Conservation (phyloP, 64 coral and sea anemone genomes). For the Montipora cactus region DNA sequence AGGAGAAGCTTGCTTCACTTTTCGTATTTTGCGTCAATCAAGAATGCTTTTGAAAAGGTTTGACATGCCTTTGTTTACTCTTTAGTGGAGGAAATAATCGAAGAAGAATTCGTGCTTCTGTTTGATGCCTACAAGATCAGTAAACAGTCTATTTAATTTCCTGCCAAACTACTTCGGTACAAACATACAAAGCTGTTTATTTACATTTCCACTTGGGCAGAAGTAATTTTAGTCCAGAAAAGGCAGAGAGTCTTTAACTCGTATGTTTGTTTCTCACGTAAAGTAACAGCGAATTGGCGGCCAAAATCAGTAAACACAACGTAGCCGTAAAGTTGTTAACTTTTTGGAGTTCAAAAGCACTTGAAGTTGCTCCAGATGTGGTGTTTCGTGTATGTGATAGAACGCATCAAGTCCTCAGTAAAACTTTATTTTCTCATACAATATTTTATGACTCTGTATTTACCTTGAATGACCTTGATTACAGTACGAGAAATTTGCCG, state of each 20-base stretch:
- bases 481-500: background rate
- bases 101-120: too few species aligned
- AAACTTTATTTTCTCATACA: constrained; percentile 7
- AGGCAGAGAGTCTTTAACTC: background rate
- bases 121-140: too few species aligned
- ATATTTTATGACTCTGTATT: background rate
- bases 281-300: too few species aligned
- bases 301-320: background rate
- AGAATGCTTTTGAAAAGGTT: too few species aligned
- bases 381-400: background rate
- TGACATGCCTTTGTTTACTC: too few species aligned
- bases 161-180: too few species aligned
- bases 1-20: too few species aligned
- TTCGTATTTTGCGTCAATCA: too few species aligned
- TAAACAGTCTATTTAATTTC: too few species aligned
- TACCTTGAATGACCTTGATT: background rate
- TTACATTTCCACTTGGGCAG: background rate
- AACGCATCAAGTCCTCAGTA: background rate
- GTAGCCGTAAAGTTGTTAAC: background rate
- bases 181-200: background rate
- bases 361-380: background rate
- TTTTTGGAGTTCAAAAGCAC: background rate
- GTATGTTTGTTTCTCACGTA: too few species aligned
- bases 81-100: too few species aligned
- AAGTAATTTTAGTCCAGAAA: background rate